Base-by-base conservation (phyloP, 1,140 invertebrate species). In the Drosophila albomicans region DNA sequence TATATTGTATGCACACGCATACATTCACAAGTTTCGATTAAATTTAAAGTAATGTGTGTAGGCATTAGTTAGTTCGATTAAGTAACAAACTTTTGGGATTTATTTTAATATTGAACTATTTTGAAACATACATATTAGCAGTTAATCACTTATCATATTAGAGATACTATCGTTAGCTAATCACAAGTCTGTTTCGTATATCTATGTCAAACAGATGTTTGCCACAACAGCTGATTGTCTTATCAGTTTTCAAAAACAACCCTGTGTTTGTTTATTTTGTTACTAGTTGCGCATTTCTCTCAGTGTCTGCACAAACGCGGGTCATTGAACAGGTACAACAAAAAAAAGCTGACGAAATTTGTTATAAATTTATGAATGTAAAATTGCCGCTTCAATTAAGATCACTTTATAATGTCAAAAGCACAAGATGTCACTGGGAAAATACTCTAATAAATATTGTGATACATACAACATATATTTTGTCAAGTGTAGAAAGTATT, bases 211-310 rank as follows among this genome's bases (percentile, higher is more conserved):
- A 28, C 32, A 65, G n/a, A n/a, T 45, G 62, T 8, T 54, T 65
- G 10, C 8, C 11, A 11, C 7, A 7, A 57, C 54, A 57, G 32
- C 35, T 57, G 38, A 16, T 38, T 13, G 7, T 54, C 13, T 54
- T 54, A 65, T 54, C 62, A 43, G 25, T 28, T 38, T 28, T 25
- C 20, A 7, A 45, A 65, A 65, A 30, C 5, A 65, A 13, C 20
- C 35, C 1, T 45, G 20, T 13, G 11, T 48, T 1, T 45, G 35
- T 11, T 11, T 49, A 35, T 2, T 5, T 20, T 11, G 28, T 7
- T 13, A n/a, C 8, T 15, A 54, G 11, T 35, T 13, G n/a, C 1
- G 5, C 3, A 15, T 32, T 54, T 32, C n/a, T 38, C 32, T 16
- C 32, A 41, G 54, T 43, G 51, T 54, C 6, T 7, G 28, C 6